Percentiles rank a stretch among this genome's conserved stretches.
phyloP scores from a whole-genome alignment of 1,140 invertebrate species.

The Rhopalosiphum maidis region DNA sequence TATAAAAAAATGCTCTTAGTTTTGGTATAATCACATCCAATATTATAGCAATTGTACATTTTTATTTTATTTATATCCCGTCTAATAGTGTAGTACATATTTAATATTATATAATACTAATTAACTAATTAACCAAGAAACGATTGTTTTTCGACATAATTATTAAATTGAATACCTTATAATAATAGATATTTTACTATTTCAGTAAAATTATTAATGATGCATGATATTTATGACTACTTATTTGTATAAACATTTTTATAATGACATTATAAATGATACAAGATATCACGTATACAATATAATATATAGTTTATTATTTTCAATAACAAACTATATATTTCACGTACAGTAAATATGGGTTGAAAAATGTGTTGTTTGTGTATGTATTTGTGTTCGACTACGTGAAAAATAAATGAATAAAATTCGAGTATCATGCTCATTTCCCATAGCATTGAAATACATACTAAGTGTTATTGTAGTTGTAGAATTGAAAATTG shows the following conservation, averaged over 20 bases:
- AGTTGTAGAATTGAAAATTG: slow-evolving; percentile 9
- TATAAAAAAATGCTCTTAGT: too few relatives aligned
- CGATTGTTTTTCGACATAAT: too few relatives aligned
- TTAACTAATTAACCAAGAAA: too few relatives aligned
- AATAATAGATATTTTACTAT: too few relatives aligned
- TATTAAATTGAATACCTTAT: too few relatives aligned
- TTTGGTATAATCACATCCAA: too few relatives aligned
- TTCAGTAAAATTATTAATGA: too few relatives aligned
- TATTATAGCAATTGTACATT: too few relatives aligned
- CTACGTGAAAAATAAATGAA: background rate
- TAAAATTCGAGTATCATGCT: background rate
- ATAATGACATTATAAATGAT: background rate
- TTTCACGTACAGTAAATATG: background rate
- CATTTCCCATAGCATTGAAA: background rate
- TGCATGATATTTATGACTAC: too few relatives aligned
- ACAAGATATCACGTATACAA: background rate
- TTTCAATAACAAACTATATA: background rate
- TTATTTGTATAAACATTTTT: background rate
- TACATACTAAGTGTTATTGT: background rate
- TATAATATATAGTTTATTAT: background rate
- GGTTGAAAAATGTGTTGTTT: background rate
- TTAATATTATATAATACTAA: too few relatives aligned
- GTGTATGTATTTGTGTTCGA: background rate
- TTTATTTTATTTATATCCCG: too few relatives aligned
- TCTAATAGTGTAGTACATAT: too few relatives aligned